Evolutionary conservation across 2,113 vertebrate genomes (phyloP), one percentile per base, ranked within the genome.

Genomic region (Hemicordylus capensis): DNA sequence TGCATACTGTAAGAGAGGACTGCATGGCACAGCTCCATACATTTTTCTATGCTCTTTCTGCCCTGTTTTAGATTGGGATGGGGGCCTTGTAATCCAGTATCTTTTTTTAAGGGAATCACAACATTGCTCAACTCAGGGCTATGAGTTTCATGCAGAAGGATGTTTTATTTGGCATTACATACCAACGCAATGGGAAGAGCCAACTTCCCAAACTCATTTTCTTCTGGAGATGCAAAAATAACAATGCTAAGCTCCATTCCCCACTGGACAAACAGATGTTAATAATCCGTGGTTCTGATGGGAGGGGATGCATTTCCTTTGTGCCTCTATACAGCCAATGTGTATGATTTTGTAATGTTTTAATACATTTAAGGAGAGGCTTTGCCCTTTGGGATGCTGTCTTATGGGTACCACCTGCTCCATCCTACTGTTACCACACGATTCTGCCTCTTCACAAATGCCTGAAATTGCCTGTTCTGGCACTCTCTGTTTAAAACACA

Each of bases 131-230:
- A 93, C 76, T 74, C 84, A 39, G 83, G 78, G 89, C 88, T 92
- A 92, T 85, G 91, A 93, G 89, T 89, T 93, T 56, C 44, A 70
- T 90, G 88, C 89, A 89, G 91, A 95, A 96, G 95, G 95, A 96
- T 94, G 95, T 96, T 95, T 95, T 79, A 92, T 94, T 96, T 96
- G 95, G 94, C 94, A 91, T 70, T 34, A 76, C 80, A 46, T 12
- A 84, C 87, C 84, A 87, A 92, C 90, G 91, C 87, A 87, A 93
- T 89, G 93, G 79, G 88, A 92, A 92, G 90, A 93, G 92, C 93
- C 94, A 94, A 93, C 93, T 95, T 95, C 94, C 88, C 93, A 93
- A 93, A 93, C 93, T 92, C 90, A 95, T 93, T 95, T 93, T 93
- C 92, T 94, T 94, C 93, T 93, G 86, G 90, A 89, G 92, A 91